Conservation (phyloP, 2,888 invertebrate genomes). For the Apodemia zela region DNA sequence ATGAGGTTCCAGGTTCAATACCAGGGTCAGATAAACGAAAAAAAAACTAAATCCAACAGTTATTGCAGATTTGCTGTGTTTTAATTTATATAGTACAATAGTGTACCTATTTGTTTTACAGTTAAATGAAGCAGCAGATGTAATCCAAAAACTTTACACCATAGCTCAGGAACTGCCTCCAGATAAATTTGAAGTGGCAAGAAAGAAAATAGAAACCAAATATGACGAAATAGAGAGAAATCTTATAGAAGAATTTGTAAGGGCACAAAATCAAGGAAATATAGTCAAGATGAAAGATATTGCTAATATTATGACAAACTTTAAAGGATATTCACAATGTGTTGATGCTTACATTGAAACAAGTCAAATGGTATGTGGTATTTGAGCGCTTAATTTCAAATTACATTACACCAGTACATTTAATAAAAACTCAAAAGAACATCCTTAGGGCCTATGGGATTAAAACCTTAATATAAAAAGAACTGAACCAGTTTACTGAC, state of each 20-base stretch:
- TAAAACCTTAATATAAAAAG: too few species aligned
- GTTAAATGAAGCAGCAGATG: slow-evolving; percentile 97
- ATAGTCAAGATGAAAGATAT: slow-evolving; percentile 94
- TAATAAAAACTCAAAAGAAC: too few species aligned
- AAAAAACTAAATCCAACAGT: too few species aligned
- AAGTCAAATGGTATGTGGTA: slow-evolving; percentile 88
- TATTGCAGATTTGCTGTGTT: too few species aligned
- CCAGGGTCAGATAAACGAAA: too few species aligned
- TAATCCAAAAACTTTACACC: slow-evolving; percentile 96
- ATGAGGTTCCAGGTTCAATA: too few species aligned
- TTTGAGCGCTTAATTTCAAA: background rate
- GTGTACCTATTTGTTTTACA: slow-evolving; percentile 52
- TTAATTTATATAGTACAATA: background rate
- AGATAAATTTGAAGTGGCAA: slow-evolving; percentile 91
- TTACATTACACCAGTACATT: too few species aligned
- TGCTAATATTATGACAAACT: slow-evolving; percentile 94
- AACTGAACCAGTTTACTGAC: too few species aligned
- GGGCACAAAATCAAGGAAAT: slow-evolving; percentile 92
- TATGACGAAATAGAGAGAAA: slow-evolving; percentile 94
- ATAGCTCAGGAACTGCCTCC: slow-evolving; percentile 97
- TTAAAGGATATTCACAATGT: slow-evolving; percentile 97
- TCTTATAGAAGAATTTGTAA: slow-evolving; percentile 96
- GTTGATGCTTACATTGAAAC: slow-evolving; percentile 98
- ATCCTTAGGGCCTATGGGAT: too few species aligned
- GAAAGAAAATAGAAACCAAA: slow-evolving; percentile 91